phyloP scores from a whole-genome alignment of 2,888 invertebrate species.

The Falcaria lacertinaria region DNA sequence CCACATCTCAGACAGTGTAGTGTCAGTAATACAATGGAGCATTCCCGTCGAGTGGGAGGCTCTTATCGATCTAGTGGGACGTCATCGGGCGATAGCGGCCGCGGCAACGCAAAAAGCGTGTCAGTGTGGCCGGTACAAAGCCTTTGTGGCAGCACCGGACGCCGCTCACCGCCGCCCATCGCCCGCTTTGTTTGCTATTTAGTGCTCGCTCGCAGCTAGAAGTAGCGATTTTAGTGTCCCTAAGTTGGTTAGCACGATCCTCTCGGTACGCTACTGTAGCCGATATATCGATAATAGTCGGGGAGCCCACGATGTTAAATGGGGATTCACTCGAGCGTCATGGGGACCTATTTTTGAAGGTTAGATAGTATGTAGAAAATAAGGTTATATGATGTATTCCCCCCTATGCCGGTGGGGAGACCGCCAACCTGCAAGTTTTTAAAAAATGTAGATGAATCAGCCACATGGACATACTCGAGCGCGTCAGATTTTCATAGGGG shows the following conservation, averaged over 20 bases:
- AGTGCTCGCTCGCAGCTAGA: slow-evolving; percentile 62
- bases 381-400: no score
- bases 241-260: slow-evolving; percentile 41
- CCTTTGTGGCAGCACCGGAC: slow-evolving; percentile 73
- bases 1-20: slow-evolving; percentile 73
- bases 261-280: slow-evolving; percentile 37
- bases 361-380: no score
- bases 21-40: slow-evolving; percentile 74
- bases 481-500: no score
- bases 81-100: slow-evolving; percentile 76
- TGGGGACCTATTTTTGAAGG: no score
- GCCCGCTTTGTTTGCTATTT: slow-evolving; percentile 72
- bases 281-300: slow-evolving; percentile 10
- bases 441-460: no score
- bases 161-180: slow-evolving; percentile 68
- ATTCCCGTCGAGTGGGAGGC: slow-evolving; percentile 72
- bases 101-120: slow-evolving; percentile 75
- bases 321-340: no score
- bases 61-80: slow-evolving; percentile 78
- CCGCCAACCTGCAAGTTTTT: no score
- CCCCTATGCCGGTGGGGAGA: no score
- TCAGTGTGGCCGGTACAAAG: slow-evolving; percentile 73
- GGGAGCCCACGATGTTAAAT: no score
- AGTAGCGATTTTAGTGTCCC: slow-evolving; percentile 65
- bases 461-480: no score